Evolutionary conservation across 2,888 invertebrate genomes (phyloP).

Genomic region (Arrhopalites spinosus): DNA sequence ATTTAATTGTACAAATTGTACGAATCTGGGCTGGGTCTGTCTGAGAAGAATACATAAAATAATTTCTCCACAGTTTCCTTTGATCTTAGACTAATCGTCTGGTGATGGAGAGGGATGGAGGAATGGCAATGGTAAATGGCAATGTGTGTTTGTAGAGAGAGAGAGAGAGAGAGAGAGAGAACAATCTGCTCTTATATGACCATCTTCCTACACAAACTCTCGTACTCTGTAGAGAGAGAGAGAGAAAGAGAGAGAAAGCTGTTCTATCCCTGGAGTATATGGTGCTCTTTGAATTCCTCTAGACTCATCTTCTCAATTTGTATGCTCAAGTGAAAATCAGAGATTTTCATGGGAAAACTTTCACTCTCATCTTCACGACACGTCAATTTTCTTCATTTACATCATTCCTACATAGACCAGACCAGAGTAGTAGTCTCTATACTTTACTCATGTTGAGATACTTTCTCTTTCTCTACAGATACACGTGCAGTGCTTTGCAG

Average conservation of each 20-base stretch:
- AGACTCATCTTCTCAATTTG: background rate
- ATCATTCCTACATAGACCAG: background rate
- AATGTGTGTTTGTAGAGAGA: background rate
- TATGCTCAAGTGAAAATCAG: conserved; percentile 15
- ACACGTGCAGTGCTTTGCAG: too few species aligned
- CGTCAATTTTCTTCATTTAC: background rate
- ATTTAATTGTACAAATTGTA: too few species aligned
- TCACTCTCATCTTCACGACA: background rate
- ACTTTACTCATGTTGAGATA: background rate
- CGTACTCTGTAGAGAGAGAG: background rate
- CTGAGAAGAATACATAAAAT: too few species aligned
- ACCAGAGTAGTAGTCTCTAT: background rate
- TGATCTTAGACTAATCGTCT: background rate
- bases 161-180: too few species aligned
- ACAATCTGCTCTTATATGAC: too few species aligned
- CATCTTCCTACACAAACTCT: too few species aligned
- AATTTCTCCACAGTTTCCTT: background rate
- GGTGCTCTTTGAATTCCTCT: background rate
- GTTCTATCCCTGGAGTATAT: too few species aligned
- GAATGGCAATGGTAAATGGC: background rate
- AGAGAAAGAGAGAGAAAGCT: too few species aligned
- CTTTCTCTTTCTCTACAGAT: too few species aligned
- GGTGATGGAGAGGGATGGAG: background rate
- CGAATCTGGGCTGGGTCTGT: too few species aligned
- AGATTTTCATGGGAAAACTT: conserved; percentile 16